Evolutionary conservation across 2,888 invertebrate species (phyloP).

Genomic region (Autographa gamma): DNA sequence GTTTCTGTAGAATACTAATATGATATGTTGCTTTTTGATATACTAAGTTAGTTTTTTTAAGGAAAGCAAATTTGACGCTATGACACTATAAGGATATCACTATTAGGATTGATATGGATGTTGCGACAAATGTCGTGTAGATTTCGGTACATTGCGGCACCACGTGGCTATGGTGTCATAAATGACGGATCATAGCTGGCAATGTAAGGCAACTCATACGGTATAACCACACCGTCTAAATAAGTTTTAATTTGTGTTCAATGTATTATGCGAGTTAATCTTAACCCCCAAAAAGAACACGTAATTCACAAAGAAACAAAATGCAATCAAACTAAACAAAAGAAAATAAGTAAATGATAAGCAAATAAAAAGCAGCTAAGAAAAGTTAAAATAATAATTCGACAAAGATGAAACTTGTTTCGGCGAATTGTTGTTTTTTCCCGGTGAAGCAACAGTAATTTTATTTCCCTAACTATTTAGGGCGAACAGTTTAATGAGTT

Average conservation of each 20-base stretch:
- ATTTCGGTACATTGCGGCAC: too few relatives aligned
- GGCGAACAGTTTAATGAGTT: slow-evolving; percentile 54
- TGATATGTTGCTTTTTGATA: too few relatives aligned
- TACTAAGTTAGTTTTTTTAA: too few relatives aligned
- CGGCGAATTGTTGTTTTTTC: slow-evolving; percentile 41
- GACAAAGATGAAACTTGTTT: slow-evolving; percentile 45
- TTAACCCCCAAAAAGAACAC: neutral
- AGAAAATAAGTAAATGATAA: slow-evolving; percentile 32
- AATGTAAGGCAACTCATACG: too few relatives aligned
- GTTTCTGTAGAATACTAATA: too few relatives aligned
- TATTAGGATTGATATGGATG: too few relatives aligned
- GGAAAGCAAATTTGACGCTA: too few relatives aligned
- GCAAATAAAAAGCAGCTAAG: slow-evolving; percentile 43
- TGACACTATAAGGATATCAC: too few relatives aligned
- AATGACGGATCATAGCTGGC: too few relatives aligned
- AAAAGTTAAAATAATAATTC: slow-evolving; percentile 50
- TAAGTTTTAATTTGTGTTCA: neutral
- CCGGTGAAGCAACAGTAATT: slow-evolving; percentile 44
- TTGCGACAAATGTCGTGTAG: too few relatives aligned
- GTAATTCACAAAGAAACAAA: neutral
- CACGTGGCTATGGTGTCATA: too few relatives aligned
- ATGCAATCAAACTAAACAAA: neutral
- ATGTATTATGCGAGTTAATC: neutral
- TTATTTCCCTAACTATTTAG: slow-evolving; percentile 55
- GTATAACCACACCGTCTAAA: too few relatives aligned